Evolutionary conservation across 2,888 invertebrate species (phyloP).

Genomic region (Orchesellides sinensis): DNA sequence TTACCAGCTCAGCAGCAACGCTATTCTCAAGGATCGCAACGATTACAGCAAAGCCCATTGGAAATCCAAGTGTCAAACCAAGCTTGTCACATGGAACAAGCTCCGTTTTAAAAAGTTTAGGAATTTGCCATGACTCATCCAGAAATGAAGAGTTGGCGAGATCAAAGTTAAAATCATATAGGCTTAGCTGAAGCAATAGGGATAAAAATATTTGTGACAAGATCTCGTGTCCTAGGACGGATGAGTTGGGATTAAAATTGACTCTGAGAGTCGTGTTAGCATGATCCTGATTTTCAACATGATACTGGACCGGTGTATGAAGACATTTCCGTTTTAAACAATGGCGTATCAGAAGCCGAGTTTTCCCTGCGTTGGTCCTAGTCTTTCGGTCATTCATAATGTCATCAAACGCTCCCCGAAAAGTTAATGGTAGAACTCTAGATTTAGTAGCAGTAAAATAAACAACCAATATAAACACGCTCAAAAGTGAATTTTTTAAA

Average conservation of each 20-base stretch:
- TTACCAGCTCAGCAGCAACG: slow-evolving; percentile 83
- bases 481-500: background rate
- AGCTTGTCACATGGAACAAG: slow-evolving; percentile 82
- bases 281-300: slow-evolving; percentile 77
- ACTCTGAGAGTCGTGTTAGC: slow-evolving; percentile 66
- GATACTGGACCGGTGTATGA: slow-evolving; percentile 79
- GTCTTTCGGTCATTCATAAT: slow-evolving; percentile 78
- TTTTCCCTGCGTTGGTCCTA: slow-evolving; percentile 78
- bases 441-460: background rate
- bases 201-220: slow-evolving; percentile 81
- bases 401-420: slow-evolving; percentile 78
- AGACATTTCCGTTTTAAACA: slow-evolving; percentile 80
- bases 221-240: slow-evolving; percentile 81
- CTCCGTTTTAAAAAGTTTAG: slow-evolving; percentile 79
- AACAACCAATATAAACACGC: background rate
- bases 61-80: slow-evolving; percentile 80
- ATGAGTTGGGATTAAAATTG: slow-evolving; percentile 65
- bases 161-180: slow-evolving; percentile 79
- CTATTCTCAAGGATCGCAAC: slow-evolving; percentile 80
- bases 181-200: slow-evolving; percentile 79
- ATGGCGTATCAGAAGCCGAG: slow-evolving; percentile 79
- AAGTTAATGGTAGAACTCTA: slow-evolving; percentile 75
- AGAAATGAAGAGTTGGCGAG: slow-evolving; percentile 81
- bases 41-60: slow-evolving; percentile 81
- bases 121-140: slow-evolving; percentile 82